Evolutionary conservation across 37 sponge, comb jelly and placozoan genomes (phyloP), one percentile per base, ranked within the genome.

Genomic region (Chondrilla cf. caribensis): DNA sequence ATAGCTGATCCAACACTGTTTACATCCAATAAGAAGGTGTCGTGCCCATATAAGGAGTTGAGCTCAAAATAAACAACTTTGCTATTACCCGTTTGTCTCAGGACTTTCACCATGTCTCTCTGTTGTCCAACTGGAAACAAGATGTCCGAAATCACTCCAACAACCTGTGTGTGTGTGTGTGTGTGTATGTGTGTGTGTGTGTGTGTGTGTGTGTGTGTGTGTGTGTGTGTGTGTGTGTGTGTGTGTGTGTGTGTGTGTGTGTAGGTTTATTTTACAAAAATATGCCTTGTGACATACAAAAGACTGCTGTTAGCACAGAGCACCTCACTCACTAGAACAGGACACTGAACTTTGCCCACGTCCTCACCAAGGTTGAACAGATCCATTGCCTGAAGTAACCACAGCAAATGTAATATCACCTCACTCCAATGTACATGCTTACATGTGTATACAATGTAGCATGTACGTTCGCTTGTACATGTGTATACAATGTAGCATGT

Each of bases 1-100:
- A 93, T 64, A 17, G 93, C 93, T n/a, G 86, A 79, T 25, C 90
- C 93, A 38, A 93, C 87, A 80, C 91, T 89, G 57, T 80, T 87
- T 6, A 86, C 62, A 39, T 93, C 93, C 37, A 93, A 35, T 35
- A 93, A 43, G 79, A 93, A 93, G 0, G 93, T 93, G 44, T 93
- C 93, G 44, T 93, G 93, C 24, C 93, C 93, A 76, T 89, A 89
- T 44, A 87, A 72, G 15, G 90, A 87, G 24, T 37, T 79, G 32
- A 90, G 39, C 43, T 93, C 93, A 79, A 83, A 93, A 44, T 84
- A 93, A 0, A 83, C 78, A 9, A 83, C 85, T 29, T 76, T 76
- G 0, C 19, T 35, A 44, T 93, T 93, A 0, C 93, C 93, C 84
- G 64, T n/a, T 58, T 86, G 33, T n/a, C 82, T 44, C 3, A 93